phyloP scores from a whole-genome alignment of 2,113 vertebrate species.

The Thalassoma bifasciatum region DNA sequence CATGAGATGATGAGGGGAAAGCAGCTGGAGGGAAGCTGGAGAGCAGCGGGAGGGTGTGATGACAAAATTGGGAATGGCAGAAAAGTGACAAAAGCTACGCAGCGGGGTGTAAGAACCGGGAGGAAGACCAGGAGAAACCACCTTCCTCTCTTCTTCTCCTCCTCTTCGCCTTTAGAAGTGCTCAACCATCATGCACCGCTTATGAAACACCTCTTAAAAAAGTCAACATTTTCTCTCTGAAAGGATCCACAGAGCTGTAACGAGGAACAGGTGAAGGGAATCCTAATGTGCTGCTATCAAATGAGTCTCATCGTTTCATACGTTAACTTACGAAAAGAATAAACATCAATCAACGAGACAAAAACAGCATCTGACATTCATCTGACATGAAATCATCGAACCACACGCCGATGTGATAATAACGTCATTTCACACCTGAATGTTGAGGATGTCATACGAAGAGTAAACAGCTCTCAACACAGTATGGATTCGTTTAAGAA shows the following conservation, averaged over 20 bases:
- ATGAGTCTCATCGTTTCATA: neutral
- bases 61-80: constrained; percentile 47
- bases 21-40: constrained; percentile 14
- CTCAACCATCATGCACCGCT: constrained; percentile 2
- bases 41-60: constrained; percentile 47
- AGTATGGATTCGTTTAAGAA: neutral
- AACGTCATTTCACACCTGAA: neutral
- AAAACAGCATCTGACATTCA: too few relatives aligned
- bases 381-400: too few relatives aligned
- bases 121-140: neutral
- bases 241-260: constrained; percentile 18
- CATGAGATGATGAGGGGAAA: constrained; percentile 19
- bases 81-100: constrained; percentile 37
- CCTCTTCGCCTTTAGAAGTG: neutral
- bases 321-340: neutral
- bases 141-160: neutral
- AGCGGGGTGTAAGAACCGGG: constrained; percentile 12
- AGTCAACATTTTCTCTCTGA: neutral
- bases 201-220: neutral
- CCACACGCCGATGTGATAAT: neutral
- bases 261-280: neutral
- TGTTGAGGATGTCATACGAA: neutral
- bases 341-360: too few relatives aligned
- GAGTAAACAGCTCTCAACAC: neutral
- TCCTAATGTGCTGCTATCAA: neutral